Percentiles rank a stretch among this genome's conserved stretches.
Evolutionary conservation across 2,113 vertebrate genomes (phyloP).

Genomic region (Bettongia penicillata): DNA sequence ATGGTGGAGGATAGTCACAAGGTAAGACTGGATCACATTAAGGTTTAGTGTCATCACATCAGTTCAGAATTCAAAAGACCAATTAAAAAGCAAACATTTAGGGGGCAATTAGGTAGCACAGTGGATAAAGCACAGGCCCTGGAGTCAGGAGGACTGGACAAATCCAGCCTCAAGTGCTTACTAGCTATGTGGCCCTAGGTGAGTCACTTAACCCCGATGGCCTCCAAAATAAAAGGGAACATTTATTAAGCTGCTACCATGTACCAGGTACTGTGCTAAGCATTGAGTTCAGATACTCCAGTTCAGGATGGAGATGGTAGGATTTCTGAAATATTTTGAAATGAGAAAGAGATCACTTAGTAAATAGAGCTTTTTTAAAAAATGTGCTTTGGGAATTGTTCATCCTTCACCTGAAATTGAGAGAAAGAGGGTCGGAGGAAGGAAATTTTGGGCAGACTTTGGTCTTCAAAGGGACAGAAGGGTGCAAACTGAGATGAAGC

Average conservation of each 20-base stretch:
- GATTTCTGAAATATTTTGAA: neutral
- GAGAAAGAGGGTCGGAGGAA: fast-evolving
- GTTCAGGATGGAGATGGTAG: neutral
- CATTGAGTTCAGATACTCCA: neutral
- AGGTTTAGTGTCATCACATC: neutral
- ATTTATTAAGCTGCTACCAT: neutral
- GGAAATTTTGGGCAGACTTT: neutral
- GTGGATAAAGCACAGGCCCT: too few relatives aligned
- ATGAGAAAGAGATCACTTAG: neutral
- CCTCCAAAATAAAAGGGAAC: neutral
- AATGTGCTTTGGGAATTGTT: neutral
- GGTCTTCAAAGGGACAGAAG: neutral
- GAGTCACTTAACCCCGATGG: too few relatives aligned
- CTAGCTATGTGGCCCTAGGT: too few relatives aligned
- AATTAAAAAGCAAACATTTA: neutral
- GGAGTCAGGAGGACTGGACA: too few relatives aligned
- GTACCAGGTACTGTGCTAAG: neutral
- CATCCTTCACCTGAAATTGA: neutral
- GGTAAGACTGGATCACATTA: neutral
- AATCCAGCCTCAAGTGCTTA: too few relatives aligned
- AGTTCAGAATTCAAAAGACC: neutral
- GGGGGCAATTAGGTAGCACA: too few relatives aligned
- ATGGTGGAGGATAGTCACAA: neutral
- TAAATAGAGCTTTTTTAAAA: neutral
- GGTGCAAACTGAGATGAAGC: neutral